These are phyloP conservation scores for Mesembrinibis cayennensis DNA, from an alignment of 2,113 vertebrate genomes.

Conservation along the genomic window DNA sequence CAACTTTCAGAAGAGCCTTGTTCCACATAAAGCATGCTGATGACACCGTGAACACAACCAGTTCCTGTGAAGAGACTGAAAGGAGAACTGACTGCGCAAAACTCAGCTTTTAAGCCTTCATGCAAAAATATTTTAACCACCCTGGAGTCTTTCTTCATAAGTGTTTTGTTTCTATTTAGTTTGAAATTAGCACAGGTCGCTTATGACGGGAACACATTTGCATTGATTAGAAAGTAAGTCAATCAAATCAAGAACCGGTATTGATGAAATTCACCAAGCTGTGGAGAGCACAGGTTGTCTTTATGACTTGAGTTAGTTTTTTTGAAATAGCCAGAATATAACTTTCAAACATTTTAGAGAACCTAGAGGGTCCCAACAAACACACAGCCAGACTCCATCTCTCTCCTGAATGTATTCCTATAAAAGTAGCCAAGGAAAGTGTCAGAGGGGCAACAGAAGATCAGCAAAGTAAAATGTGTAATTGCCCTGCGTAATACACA, in stretches of 20 bases:
- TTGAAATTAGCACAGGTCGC: not conserved
- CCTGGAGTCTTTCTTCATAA: not conserved
- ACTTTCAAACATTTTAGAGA: not conserved
- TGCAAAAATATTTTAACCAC: not conserved
- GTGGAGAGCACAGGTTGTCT: not conserved
- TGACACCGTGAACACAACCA: not conserved
- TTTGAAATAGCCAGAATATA: not conserved
- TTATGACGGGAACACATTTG: not conserved
- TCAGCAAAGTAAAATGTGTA: not conserved
- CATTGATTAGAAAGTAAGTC: not conserved
- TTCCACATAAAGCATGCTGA: not conserved
- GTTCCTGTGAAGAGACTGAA: not conserved
- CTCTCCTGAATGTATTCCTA: not conserved
- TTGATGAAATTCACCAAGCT: not conserved
- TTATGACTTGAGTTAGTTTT: not conserved
- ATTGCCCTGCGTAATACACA: fast-evolving
- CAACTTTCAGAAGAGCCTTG: not conserved
- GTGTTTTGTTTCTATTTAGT: not conserved
- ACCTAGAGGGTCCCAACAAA: not conserved
- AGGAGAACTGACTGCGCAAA: not conserved
- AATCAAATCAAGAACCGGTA: not conserved
- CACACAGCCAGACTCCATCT: not conserved
- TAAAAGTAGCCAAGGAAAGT: not conserved
- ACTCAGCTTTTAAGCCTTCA: not conserved
- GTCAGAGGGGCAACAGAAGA: not conserved